Evolutionary conservation across 2,113 vertebrate species (phyloP).

Genomic region (Phyllostomus hastatus): DNA sequence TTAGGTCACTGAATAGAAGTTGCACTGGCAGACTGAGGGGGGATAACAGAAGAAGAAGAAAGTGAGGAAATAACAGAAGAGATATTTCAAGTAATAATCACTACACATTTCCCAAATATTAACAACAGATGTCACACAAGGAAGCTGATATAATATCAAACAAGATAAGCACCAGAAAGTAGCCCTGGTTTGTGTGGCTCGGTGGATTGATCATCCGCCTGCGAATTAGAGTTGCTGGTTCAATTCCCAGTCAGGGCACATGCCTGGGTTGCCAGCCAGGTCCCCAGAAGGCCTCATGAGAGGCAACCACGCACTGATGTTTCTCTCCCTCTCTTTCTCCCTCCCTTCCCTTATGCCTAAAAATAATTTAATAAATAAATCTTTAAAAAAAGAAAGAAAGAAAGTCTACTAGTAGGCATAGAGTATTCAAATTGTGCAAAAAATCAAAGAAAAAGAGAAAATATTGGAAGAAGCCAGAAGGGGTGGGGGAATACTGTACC

Average conservation of each 20-base stretch:
- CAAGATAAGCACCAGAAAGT: background rate
- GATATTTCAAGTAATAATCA: background rate
- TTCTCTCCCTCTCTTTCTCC: too few relatives aligned
- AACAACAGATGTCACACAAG: background rate
- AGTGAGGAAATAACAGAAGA: background rate
- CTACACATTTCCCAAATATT: background rate
- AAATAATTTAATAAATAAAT: too few relatives aligned
- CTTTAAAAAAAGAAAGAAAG: too few relatives aligned
- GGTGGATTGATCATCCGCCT: too few relatives aligned
- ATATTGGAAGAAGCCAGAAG: background rate
- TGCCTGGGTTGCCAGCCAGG: too few relatives aligned
- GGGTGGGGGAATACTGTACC: background rate
- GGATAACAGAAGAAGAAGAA: background rate
- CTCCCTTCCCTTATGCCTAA: too few relatives aligned
- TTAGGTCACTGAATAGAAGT: background rate
- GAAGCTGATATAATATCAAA: background rate
- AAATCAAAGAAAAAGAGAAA: background rate
- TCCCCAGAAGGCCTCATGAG: too few relatives aligned
- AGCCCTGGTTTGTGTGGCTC: too few relatives aligned
- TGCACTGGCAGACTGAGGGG: background rate
- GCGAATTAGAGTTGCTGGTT: too few relatives aligned
- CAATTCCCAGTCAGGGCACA: too few relatives aligned
- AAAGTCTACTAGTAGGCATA: background rate
- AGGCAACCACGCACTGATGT: too few relatives aligned
- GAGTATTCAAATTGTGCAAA: background rate